Evolutionary conservation across 2,888 invertebrate species (phyloP), one percentile per base, ranked within the genome.

Genomic region (Rhamphomyia laevipes): DNA sequence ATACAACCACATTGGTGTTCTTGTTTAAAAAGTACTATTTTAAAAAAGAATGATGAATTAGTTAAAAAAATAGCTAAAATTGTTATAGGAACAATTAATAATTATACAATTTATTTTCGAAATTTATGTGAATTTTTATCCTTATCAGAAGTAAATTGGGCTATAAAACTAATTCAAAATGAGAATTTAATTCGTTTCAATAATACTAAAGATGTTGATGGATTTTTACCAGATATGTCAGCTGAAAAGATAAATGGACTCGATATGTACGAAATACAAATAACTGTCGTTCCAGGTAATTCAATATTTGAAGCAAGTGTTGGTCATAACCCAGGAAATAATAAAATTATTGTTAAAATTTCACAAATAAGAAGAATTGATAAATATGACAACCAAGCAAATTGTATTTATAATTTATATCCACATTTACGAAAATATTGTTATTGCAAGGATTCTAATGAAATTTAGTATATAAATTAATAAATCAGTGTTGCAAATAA

Each of bases 1-100:
- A 86, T 96, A 51, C 91, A 92, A 63, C 84, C 93, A 0, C 95
- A 96, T 65, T 96, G 95, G 95, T 96, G 96, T 65, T 84, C 92
- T 1, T 96, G 96, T 63, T 73, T 94, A 2, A 77, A 79, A 13
- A 94, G 94, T 93, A 68, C 77, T 53, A 73, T 77, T 46, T 70
- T 90, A 0, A 66, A 77, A 2, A 70, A 90, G 0, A 66, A 77
- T 2, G 63, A 68, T 27, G 62, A 60, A 5, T 51, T 71, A 0
- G 62, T 68, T 1, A 74, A 77, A 40, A 70, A 73, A 23, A 76
- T 84, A 0, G 84, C 80, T 0, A 61, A 73, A 2, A 77, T 78
- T 12, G 73, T 86, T 27, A 66, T 84, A 0, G 61, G 72, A 1
- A 77, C 77, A 47, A 75, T 86, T 46, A 86, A 87, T 62, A 61